Evolutionary conservation across 35 echinoderm and acorn worm species (phyloP), one percentile per base, ranked within the genome.

Genomic region (Strongylocentrotus purpuratus): DNA sequence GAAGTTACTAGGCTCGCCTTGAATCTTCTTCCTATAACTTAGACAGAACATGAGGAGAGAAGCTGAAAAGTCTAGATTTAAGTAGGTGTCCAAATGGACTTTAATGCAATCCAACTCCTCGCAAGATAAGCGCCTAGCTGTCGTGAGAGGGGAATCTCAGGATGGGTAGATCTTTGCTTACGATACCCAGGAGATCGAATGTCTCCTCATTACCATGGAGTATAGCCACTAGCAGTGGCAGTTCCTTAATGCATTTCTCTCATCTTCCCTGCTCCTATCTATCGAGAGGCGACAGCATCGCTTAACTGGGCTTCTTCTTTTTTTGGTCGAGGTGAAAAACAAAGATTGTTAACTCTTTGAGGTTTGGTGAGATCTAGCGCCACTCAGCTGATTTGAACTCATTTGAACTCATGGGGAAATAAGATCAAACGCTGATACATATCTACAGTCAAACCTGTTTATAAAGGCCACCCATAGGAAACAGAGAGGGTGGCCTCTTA

Each of bases 241-340:
- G 65, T 78, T 78, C 65, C 65, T 78, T 78, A 78, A 78, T 78
- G 65, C 65, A 78, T 78, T 78, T 78, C 28, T 78, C 22, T 78
- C 65, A 78, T 78, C 65, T 31, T 78, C 65, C 0, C 22, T 78
- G n/a, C 65, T 7, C 65, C 65, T 78, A 28, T n/a, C 28, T 78
- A n/a, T 28, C 65, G n/a, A 0, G 22, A 28, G 65, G 65, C 65
- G 65, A 78, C 65, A 78, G 65, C 65, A n/a, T 78, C 65, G 20
- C 20, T 78, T 78, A 78, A 78, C 28, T 78, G 20, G 25, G 65
- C 65, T n/a, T 78, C 17, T 59, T 59, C 52, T 11, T 59, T 41
- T 41, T 41, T 41, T n/a, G 4, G 65, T 78, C 22, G 22, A 78
- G 65, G 20, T 28, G 65, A 78, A 78, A 78, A 78, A 78, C 65